These are phyloP conservation scores for Sturnira hondurensis DNA, from an alignment of 2,113 vertebrate species.

Conservation along the genomic window DNA sequence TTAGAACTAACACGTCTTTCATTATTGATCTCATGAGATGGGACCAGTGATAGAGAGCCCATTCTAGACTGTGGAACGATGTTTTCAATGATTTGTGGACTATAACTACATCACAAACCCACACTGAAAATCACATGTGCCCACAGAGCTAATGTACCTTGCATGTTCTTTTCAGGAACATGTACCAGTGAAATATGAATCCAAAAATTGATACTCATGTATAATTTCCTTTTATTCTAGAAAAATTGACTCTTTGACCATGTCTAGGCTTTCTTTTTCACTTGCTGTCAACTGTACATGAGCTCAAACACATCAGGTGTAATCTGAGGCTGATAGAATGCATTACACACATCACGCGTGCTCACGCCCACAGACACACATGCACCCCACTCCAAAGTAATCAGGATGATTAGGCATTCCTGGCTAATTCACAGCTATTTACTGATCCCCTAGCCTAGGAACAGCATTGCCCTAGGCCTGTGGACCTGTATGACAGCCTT, in stretches of 20 bases:
- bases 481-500: neutral
- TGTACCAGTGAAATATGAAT: neutral
- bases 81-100: neutral
- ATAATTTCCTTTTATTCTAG: neutral
- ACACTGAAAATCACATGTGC: neutral
- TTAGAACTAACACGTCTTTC: neutral
- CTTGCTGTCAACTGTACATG: neutral
- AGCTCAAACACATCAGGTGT: neutral
- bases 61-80: neutral
- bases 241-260: neutral
- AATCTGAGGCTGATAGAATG: neutral
- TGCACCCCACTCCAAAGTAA: neutral
- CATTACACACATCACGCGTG: neutral
- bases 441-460: neutral
- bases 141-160: neutral
- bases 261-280: neutral
- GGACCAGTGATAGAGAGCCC: neutral
- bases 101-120: neutral
- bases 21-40: neutral
- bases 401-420: neutral
- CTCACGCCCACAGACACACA: neutral
- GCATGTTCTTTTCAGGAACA: neutral
- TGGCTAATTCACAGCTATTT: neutral
- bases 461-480: neutral
- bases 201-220: neutral